A percentile compares a stretch with the other conserved stretches of the same genome.
Conservation (phyloP, 1,140 invertebrate species). For the Manduca sexta region DNA sequence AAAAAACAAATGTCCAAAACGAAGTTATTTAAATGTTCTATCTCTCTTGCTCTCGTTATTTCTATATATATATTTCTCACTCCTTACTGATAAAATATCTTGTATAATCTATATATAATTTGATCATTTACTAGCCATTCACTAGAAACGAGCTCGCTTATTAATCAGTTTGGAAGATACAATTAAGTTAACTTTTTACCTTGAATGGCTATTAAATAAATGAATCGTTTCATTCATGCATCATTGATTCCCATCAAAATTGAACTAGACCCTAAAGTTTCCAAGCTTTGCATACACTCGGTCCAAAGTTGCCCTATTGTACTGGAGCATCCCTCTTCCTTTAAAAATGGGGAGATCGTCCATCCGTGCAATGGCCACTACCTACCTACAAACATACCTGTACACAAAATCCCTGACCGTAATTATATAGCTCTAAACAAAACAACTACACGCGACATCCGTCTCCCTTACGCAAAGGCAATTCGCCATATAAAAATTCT, state of each 20-base stretch:
- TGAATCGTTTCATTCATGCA: constrained; percentile 37
- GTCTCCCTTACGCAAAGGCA: constrained; percentile 35
- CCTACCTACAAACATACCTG: constrained; percentile 51
- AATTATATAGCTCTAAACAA: constrained; percentile 55
- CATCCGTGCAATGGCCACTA: constrained; percentile 56
- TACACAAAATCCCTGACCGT: constrained; percentile 57
- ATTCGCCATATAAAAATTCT: constrained; percentile 14
- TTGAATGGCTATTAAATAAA: constrained; percentile 16
- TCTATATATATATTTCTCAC: no score
- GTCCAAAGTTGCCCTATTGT: constrained; percentile 41
- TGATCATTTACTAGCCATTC: background rate
- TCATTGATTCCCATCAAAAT: constrained; percentile 48
- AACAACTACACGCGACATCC: constrained; percentile 36
- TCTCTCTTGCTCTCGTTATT: no score
- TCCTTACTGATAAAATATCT: no score
- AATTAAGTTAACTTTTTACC: background rate
- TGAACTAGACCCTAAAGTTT: constrained; percentile 43
- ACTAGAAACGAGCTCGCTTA: background rate
- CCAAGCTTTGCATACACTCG: constrained; percentile 33
- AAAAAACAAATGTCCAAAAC: no score
- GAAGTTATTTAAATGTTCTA: no score
- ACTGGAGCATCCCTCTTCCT: constrained; percentile 47
- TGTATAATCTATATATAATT: no score
- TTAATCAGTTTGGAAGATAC: constrained; percentile 9
- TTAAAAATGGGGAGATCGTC: constrained; percentile 56